A percentile compares a stretch with the other conserved stretches of the same genome.
These are phyloP conservation scores for Elymnias hypermnestra DNA, from an alignment of 1,140 invertebrate genomes.

Conservation along the genomic window DNA sequence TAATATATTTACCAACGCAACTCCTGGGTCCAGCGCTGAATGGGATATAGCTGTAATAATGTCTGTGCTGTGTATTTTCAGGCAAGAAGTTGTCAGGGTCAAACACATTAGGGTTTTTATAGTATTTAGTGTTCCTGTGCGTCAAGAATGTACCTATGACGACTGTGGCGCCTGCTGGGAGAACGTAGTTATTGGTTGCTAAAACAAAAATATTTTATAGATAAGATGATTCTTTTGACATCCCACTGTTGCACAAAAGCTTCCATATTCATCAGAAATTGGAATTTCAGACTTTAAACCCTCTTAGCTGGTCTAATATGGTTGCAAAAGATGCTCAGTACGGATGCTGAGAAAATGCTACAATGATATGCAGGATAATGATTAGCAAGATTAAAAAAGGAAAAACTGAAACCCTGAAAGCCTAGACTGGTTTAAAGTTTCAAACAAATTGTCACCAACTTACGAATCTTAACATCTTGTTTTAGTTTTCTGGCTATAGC, in stretches of 20 bases:
- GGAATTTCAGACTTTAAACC: too few species aligned
- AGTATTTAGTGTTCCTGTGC: conserved; percentile 83
- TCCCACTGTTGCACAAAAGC: background rate
- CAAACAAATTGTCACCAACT: too few species aligned
- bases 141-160: conserved; percentile 80
- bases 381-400: too few species aligned
- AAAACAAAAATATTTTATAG: conserved; percentile 25
- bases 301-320: too few species aligned
- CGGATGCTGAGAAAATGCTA: too few species aligned
- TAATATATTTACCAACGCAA: conserved; percentile 86
- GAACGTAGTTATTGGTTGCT: conserved; percentile 74
- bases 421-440: too few species aligned
- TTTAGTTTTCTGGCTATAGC: conserved; percentile 85
- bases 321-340: too few species aligned
- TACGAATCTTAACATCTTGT: conserved; percentile 58
- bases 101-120: conserved; percentile 87
- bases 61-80: conserved; percentile 83
- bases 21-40: conserved; percentile 91
- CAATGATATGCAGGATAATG: too few species aligned
- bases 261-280: too few species aligned
- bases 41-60: conserved; percentile 91
- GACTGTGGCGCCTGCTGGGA: conserved; percentile 82
- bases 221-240: background rate
- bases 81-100: conserved; percentile 91
- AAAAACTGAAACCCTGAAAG: too few species aligned